Percentiles rank a stretch among this genome's conserved stretches.
phyloP scores from a whole-genome alignment of 2,888 invertebrate species.

The Apotomis turbidana region DNA sequence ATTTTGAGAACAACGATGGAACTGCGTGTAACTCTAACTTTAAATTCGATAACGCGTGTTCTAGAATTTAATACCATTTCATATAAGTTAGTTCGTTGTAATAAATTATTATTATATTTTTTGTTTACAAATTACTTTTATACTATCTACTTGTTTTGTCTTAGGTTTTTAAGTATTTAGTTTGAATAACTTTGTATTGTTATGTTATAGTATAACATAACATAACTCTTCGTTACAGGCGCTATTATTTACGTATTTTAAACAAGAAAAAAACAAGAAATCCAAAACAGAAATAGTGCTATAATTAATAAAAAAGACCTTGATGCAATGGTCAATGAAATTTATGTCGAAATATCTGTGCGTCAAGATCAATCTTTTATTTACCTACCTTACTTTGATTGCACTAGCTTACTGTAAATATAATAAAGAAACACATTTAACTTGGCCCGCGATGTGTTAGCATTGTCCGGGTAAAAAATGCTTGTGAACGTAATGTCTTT shows the following conservation, averaged over 20 bases:
- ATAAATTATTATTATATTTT: slow-evolving; percentile 62
- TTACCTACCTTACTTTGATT: neutral
- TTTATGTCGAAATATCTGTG: neutral
- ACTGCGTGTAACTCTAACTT: slow-evolving; percentile 11
- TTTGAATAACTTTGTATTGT: slow-evolving; percentile 51
- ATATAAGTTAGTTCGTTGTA: slow-evolving; percentile 77
- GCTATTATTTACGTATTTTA: neutral
- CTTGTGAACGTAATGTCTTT: too few species aligned
- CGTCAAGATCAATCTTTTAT: neutral
- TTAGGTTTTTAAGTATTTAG: slow-evolving; percentile 66
- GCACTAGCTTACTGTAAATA: too few species aligned
- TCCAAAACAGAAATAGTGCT: too few species aligned
- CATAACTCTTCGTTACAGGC: slow-evolving; percentile 41
- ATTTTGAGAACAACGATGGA: neutral
- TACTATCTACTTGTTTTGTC: slow-evolving; percentile 68
- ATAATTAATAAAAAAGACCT: neutral
- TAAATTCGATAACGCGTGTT: slow-evolving; percentile 52
- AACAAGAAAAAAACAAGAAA: neutral
- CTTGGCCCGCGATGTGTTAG: too few species aligned
- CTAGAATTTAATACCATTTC: slow-evolving; percentile 44
- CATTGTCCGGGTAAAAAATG: too few species aligned
- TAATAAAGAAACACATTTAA: too few species aligned
- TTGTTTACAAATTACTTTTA: slow-evolving; percentile 61
- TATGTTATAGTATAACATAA: slow-evolving; percentile 49
- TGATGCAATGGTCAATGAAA: neutral